A percentile compares a stretch with the other conserved stretches of the same genome.
Evolutionary conservation across 1,140 invertebrate species (phyloP).

Genomic region (Nasonia longicornis): DNA sequence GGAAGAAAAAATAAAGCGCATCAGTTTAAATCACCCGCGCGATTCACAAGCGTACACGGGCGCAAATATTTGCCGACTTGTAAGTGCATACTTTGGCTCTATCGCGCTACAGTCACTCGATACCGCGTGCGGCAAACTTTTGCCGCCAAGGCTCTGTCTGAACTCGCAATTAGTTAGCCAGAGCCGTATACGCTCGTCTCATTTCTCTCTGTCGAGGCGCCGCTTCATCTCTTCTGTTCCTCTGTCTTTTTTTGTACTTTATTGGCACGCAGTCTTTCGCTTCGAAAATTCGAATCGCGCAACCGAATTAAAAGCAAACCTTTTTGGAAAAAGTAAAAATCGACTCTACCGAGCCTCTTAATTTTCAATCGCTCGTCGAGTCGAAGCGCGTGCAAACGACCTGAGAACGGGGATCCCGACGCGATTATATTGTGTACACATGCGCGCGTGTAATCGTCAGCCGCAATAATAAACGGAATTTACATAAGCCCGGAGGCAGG

Average conservation of each 20-base stretch:
- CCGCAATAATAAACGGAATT: slow-evolving; percentile 24
- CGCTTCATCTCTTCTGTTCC: slow-evolving; percentile 19
- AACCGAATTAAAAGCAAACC: too few species aligned
- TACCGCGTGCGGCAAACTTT: not conserved
- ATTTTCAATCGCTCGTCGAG: slow-evolving; percentile 16
- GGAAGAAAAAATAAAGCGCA: slow-evolving; percentile 20
- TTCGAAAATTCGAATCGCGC: not conserved
- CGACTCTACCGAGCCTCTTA: not conserved
- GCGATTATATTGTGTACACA: slow-evolving; percentile 25
- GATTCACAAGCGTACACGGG: not conserved
- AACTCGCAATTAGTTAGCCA: slow-evolving; percentile 33
- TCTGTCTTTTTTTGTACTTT: slow-evolving; percentile 6
- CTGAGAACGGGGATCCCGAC: slow-evolving; percentile 12
- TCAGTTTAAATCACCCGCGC: slow-evolving; percentile 19
- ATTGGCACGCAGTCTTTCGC: not conserved
- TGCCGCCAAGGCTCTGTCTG: not conserved
- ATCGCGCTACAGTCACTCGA: slow-evolving; percentile 20
- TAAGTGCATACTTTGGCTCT: slow-evolving; percentile 24
- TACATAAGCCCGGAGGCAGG: slow-evolving; percentile 7
- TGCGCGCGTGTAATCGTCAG: not conserved
- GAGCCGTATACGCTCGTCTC: slow-evolving; percentile 4
- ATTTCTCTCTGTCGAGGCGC: slow-evolving; percentile 37
- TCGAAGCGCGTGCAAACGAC: not conserved
- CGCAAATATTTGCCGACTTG: slow-evolving; percentile 23
- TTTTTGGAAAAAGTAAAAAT: not conserved